These are phyloP conservation scores for Thoracochromis brauschi DNA, from an alignment of 2,113 vertebrate genomes.

Conservation along the genomic window DNA sequence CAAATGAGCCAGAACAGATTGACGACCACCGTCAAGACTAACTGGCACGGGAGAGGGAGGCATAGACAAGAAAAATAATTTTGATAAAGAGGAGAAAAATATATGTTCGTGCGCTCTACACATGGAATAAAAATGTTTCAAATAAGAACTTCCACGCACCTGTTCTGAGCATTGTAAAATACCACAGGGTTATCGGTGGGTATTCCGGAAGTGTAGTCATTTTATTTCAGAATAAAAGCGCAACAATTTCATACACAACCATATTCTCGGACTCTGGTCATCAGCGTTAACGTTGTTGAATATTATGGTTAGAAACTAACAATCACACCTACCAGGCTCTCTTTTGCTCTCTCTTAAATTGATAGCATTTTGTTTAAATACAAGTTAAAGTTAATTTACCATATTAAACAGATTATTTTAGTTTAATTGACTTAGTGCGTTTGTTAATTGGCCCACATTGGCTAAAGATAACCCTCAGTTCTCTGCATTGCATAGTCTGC, in stretches of 20 bases:
- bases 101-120: not conserved
- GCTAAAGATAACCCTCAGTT: not conserved
- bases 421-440: not conserved
- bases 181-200: accelerated
- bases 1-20: not conserved
- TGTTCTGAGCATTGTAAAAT: not conserved
- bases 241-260: not conserved
- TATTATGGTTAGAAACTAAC: not conserved
- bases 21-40: not conserved
- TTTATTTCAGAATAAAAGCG: conserved; percentile 16
- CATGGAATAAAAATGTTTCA: not conserved
- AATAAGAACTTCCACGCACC: conserved; percentile 21
- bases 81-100: not conserved
- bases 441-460: not conserved
- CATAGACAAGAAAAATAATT: not conserved
- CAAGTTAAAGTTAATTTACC: not conserved
- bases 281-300: not conserved
- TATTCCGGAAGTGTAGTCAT: not conserved
- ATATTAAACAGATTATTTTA: not conserved
- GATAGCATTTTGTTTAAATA: not conserved
- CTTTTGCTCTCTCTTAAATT: not conserved
- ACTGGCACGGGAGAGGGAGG: not conserved
- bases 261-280: not conserved
- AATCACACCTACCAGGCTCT: not conserved
- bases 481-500: not conserved